Conservation (phyloP, 2,888 invertebrate species). For the Lissocephala sabroskyi region DNA sequence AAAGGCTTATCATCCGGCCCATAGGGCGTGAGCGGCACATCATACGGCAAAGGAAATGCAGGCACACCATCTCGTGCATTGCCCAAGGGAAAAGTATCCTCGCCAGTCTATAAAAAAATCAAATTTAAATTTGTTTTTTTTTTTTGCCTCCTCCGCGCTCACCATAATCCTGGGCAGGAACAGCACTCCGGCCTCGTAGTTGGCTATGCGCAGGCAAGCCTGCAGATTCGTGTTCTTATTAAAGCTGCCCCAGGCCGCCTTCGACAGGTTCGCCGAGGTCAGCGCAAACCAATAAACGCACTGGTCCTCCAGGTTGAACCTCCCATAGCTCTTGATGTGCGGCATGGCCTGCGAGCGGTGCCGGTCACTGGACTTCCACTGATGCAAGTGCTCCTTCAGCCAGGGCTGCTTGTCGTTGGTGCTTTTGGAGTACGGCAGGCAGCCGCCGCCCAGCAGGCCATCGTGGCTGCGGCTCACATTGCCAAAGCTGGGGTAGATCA, state of each 20-base stretch:
- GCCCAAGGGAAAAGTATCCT: slow-evolving; percentile 76
- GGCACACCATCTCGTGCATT: slow-evolving; percentile 67
- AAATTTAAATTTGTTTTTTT: background rate
- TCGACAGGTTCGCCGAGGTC: slow-evolving; percentile 96
- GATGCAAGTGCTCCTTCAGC: slow-evolving; percentile 83
- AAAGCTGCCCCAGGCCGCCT: slow-evolving; percentile 94
- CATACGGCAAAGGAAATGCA: slow-evolving; percentile 82
- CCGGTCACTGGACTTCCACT: slow-evolving; percentile 85
- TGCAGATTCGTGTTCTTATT: slow-evolving; percentile 76
- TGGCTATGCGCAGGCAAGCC: slow-evolving; percentile 80
- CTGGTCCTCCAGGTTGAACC: slow-evolving; percentile 79
- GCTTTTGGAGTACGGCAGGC: slow-evolving; percentile 87
- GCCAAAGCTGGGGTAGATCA: slow-evolving; percentile 85
- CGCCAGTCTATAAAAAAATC: slow-evolving; percentile 74
- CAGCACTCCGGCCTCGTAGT: slow-evolving; percentile 93
- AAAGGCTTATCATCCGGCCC: slow-evolving; percentile 80
- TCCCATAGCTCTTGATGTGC: slow-evolving; percentile 92
- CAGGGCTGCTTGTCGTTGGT: slow-evolving; percentile 88
- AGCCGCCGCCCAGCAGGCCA: slow-evolving; percentile 87
- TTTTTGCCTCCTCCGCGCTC: slow-evolving; percentile 63
- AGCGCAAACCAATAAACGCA: slow-evolving; percentile 82
- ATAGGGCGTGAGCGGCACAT: slow-evolving; percentile 85
- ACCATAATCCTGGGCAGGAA: slow-evolving; percentile 89
- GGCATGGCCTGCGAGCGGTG: slow-evolving; percentile 90
- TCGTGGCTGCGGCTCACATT: slow-evolving; percentile 91